A percentile compares a stretch with the other conserved stretches of the same genome.
Evolutionary conservation across 2,797 vertebrate species (phyloP).

Genomic region (Ceryle rudis): DNA sequence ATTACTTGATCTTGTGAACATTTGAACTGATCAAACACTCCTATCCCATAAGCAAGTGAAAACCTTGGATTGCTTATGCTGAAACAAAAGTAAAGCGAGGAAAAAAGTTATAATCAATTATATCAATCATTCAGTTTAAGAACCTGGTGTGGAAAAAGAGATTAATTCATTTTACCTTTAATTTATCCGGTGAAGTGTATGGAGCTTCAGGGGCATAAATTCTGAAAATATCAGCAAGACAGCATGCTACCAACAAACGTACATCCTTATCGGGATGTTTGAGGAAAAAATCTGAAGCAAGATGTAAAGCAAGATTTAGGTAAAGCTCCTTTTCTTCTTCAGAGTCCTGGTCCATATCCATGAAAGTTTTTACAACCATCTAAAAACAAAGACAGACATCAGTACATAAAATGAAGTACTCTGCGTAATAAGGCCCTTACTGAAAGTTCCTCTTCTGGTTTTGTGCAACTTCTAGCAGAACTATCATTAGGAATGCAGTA

Average conservation of each 20-base stretch:
- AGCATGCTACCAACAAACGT: constrained; percentile 95
- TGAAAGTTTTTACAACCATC: constrained; percentile 99
- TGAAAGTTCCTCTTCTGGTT: not conserved
- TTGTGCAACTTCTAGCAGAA: not conserved
- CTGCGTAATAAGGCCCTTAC: not conserved
- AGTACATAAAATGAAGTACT: not conserved
- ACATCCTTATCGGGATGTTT: constrained; percentile 99
- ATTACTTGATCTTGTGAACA: not conserved
- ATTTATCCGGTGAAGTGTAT: constrained; percentile 96
- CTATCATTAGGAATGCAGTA: not conserved
- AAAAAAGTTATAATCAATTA: not conserved
- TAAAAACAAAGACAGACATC: constrained; percentile 63
- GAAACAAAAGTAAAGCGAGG: not conserved
- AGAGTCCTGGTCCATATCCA: constrained; percentile 99
- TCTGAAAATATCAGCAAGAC: constrained; percentile 97
- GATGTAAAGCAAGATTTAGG: constrained; percentile 94
- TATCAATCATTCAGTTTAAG: not conserved
- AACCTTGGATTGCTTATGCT: not conserved
- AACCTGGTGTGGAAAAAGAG: not conserved
- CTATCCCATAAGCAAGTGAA: not conserved
- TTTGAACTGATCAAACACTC: not conserved
- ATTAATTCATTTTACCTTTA: constrained; percentile 85
- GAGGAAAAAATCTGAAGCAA: constrained; percentile 98
- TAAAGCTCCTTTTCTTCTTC: constrained; percentile 99
- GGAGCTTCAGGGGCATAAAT: constrained; percentile 98